These are phyloP conservation scores for Cheilosia pagana DNA, from an alignment of 2,888 invertebrate species.

Conservation along the genomic window DNA sequence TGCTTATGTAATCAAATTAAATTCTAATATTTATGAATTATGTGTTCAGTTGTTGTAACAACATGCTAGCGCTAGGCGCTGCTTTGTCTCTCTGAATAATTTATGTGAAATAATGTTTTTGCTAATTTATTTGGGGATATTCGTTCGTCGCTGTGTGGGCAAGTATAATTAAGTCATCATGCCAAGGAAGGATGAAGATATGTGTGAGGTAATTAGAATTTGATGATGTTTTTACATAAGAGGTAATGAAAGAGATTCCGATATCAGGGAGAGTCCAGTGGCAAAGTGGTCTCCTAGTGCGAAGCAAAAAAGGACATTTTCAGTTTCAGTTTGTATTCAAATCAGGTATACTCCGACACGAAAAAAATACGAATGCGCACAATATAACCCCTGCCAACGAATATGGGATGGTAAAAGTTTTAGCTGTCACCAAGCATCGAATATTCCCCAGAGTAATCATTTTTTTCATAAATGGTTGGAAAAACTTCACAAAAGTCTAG, in stretches of 20 bases:
- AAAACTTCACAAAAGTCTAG: constrained; percentile 4
- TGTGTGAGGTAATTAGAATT: constrained; percentile 44
- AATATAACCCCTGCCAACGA: constrained; percentile 13
- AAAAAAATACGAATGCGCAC: constrained; percentile 19
- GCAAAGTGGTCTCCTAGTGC: not conserved
- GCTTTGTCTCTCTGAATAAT: constrained; percentile 52
- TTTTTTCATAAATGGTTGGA: constrained; percentile 7
- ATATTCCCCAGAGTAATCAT: constrained; percentile 13
- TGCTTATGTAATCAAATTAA: constrained; percentile 56
- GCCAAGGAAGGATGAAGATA: constrained; percentile 2
- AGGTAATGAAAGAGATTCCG: no score
- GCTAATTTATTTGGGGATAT: constrained; percentile 32
- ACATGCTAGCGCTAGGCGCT: not conserved
- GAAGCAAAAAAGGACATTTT: constrained; percentile 12
- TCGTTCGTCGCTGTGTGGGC: constrained; percentile 6
- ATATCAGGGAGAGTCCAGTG: no score
- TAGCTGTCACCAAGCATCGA: not conserved
- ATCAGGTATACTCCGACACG: constrained; percentile 9
- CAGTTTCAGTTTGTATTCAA: constrained; percentile 39
- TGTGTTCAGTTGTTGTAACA: constrained; percentile 36
- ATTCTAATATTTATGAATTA: constrained; percentile 63
- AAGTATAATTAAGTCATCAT: constrained; percentile 51
- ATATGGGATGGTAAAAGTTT: constrained; percentile 46
- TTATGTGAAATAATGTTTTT: constrained; percentile 46
- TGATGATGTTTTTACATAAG: no score